Evolutionary conservation across 2,797 vertebrate genomes (phyloP).

Genomic region (Poeciliopsis presidionis): DNA sequence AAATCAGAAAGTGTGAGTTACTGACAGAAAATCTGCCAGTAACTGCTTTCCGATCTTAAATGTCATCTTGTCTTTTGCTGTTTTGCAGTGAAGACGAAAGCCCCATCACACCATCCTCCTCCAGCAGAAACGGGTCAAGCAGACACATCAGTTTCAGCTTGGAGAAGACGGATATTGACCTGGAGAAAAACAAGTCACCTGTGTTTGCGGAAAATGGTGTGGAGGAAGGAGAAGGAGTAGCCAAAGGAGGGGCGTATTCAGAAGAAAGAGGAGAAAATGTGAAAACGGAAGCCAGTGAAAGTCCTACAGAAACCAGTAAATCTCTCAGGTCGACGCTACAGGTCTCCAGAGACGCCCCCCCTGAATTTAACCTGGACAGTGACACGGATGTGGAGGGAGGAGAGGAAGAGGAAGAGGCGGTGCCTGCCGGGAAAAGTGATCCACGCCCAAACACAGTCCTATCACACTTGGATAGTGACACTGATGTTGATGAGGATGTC

Average conservation of each 20-base stretch:
- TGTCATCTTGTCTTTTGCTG: conserved; percentile 4
- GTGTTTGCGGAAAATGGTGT: conserved; percentile 45
- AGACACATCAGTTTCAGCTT: conserved; percentile 52
- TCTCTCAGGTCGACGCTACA: conserved; percentile 23
- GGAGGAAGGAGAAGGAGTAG: conserved; percentile 44
- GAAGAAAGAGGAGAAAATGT: conserved; percentile 21
- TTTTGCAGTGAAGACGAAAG: conserved; percentile 80
- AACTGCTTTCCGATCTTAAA: conserved; percentile 2
- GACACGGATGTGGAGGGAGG: conserved; percentile 72
- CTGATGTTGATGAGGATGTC: conserved; percentile 68
- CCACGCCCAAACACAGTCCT: conserved; percentile 25
- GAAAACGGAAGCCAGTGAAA: conserved; percentile 22
- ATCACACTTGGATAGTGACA: conserved; percentile 74
- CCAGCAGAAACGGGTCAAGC: conserved; percentile 46
- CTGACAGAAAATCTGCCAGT: neutral
- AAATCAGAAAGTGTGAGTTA: neutral
- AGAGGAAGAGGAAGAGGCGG: conserved; percentile 13
- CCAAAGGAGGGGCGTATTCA: conserved; percentile 14
- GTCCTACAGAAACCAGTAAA: conserved; percentile 17
- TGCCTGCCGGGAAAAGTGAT: conserved; percentile 14
- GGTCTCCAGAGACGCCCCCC: conserved; percentile 14
- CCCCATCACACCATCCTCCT: conserved; percentile 65
- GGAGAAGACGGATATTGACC: conserved; percentile 52
- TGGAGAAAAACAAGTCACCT: conserved; percentile 33
- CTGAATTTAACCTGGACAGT: conserved; percentile 70